Base-by-base conservation (phyloP, 2,797 vertebrate genomes). In the Malurus leucopterus region DNA sequence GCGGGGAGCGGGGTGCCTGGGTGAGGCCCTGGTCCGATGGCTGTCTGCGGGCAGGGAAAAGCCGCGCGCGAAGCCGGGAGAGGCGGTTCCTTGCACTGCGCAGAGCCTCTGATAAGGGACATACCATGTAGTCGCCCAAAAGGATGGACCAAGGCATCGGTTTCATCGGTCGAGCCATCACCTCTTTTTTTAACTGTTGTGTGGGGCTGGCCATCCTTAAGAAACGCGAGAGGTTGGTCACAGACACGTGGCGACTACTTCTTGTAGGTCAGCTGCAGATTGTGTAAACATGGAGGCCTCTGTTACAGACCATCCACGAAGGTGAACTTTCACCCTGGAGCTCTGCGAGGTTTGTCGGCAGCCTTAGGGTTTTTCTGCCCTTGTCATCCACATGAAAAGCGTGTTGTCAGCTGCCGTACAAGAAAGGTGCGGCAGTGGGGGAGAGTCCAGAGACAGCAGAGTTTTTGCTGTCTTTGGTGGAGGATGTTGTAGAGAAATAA, bases 1-100 rank as follows among this genome's bases (percentile, higher is more conserved):
- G 0, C 4, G 21, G 7, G 15, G 7, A 21, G 5, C 23, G 2
- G 11, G 8, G 21, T 2, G 13, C 6, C 1, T 2, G 23, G 1
- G 9, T 0, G 38, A 32, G 29, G 64, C 29, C 0, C 3, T 1
- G 40, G 43, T 7, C 6, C 5, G 2, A 9, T 9, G 14, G 11
- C n/a, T 41, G 61, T 30, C 23, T 7, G 38, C 29, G 3, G 40
- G 26, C 23, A 7, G 0, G 19, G 32, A 5, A 12, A 12, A 17
- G 17, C 14, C 0, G 11, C 13, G 2, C 2, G 15, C 8, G 20
- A 22, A 64, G 58, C 13, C 23, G 9, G 19, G 65, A 50, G n/a
- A 10, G 36, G 63, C 38, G 2, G 11, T 6, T 6, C 22, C 34
- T 17, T 70, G 29, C 29, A 5, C 20, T 4, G 6, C 26, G 62